Evolutionary conservation across 1,140 invertebrate genomes (phyloP).

Genomic region (Saccostrea glomerata): DNA sequence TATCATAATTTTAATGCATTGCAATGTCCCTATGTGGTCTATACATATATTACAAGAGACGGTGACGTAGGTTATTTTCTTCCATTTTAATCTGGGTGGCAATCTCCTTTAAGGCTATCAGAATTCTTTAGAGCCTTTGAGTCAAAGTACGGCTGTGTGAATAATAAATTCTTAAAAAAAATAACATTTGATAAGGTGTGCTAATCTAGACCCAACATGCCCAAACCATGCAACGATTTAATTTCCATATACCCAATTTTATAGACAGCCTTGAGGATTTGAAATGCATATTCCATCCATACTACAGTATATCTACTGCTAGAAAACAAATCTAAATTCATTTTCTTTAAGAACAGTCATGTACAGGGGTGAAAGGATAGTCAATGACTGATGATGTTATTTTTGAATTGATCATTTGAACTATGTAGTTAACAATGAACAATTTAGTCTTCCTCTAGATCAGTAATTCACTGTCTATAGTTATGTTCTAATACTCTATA

Average conservation of each 20-base stretch:
- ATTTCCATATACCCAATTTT: background rate
- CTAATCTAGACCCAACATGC: conserved; percentile 17
- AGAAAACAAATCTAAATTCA: background rate
- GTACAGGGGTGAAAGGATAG: background rate
- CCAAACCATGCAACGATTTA: conserved; percentile 17
- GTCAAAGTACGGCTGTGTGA: conserved; percentile 14
- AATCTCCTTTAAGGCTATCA: conserved; percentile 34
- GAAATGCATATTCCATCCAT: background rate
- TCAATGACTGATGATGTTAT: background rate
- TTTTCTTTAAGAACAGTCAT: background rate
- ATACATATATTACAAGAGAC: background rate
- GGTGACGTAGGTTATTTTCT: conserved; percentile 1
- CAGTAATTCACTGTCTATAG: background rate
- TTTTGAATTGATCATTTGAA: background rate
- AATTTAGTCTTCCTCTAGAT: background rate
- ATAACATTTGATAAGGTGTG: conserved; percentile 32
- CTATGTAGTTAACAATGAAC: background rate
- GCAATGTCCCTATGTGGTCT: background rate
- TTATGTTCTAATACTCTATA: background rate
- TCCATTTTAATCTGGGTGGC: conserved; percentile 18
- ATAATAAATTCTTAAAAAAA: conserved; percentile 31
- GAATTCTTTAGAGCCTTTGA: conserved; percentile 31
- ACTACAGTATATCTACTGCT: background rate
- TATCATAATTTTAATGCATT: background rate
- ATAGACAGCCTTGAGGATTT: background rate